phyloP scores from a whole-genome alignment of 2,797 vertebrate species.

The Leuciscus waleckii region DNA sequence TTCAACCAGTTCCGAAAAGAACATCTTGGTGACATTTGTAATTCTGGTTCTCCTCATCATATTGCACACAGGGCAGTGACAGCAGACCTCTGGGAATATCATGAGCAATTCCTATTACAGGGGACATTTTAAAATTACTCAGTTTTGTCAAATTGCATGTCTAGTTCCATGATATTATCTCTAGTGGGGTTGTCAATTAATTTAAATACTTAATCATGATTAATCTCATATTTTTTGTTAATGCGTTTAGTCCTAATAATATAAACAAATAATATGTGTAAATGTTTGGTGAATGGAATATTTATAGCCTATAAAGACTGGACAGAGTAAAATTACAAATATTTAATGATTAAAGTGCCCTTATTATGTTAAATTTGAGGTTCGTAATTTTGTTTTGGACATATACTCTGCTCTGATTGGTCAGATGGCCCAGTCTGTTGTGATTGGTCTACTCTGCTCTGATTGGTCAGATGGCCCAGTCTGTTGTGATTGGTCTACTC shows the following conservation, averaged over 20 bases:
- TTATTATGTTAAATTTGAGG: background rate
- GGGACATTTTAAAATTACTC: background rate
- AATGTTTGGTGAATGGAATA: background rate
- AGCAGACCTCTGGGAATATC: background rate
- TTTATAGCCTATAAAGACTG: no score
- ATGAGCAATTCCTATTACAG: constrained; percentile 1
- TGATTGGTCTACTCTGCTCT: no score
- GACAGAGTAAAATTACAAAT: background rate
- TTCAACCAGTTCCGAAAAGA: background rate
- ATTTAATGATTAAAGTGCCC: background rate
- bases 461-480: no score
- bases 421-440: no score
- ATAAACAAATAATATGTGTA: background rate
- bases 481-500: no score
- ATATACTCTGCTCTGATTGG: no score
- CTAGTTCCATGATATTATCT: background rate
- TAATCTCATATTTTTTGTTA: background rate
- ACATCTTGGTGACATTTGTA: background rate
- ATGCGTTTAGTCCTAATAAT: background rate
- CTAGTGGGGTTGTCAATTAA: background rate
- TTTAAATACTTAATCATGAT: background rate
- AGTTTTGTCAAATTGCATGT: background rate
- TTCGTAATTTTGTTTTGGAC: background rate
- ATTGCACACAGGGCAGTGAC: background rate
- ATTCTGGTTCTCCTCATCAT: constrained; percentile 3